Evolutionary conservation across 1,140 invertebrate genomes (phyloP), one percentile per base, ranked within the genome.

Genomic region (Microvelia longipes): DNA sequence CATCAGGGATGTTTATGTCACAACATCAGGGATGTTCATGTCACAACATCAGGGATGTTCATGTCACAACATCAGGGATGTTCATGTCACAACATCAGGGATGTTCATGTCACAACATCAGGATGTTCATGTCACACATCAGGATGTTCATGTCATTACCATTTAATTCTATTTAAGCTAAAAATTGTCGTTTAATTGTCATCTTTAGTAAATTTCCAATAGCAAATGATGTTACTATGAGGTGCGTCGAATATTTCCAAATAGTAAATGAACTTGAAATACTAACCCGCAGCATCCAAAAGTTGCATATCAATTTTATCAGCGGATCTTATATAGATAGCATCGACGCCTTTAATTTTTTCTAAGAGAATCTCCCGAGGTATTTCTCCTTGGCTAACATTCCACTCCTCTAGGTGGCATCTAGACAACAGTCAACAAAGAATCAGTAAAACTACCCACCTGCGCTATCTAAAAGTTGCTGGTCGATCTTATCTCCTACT

Each of bases 401-500:
- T 28, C 24, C 24, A 11, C 24, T 66, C 24, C 28, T 26, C 65
- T 66, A 5, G 2, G 28, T 13, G 1, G 13, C 11, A 66, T 5
- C 11, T 5, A 13, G 14, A n/a, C 26, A 13, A 28, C 2, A 68
- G 11, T 24, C 24, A n/a, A 2, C 24, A 68, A n/a, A 2, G 28
- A 68, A 68, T 11, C 25, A 30, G 28, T 28, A 26, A 19, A 2
- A 25, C 25, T 24, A 60, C 24, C 25, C 26, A 69, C 68, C 68
- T 29, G 68, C 68, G n/a, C 60, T 1, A 13, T 69, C 62, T 14
- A 69, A n/a, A 5, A 69, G 1, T 64, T 65, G 60, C 24, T 26
- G 27, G 24, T 69, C 62, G 19, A 69, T 50, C 62, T 63, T 69
- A 26, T 69, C 68, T 15, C 15, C 2, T 2, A 69, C 13, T 29